Evolutionary conservation across 2,888 invertebrate species (phyloP), one percentile per base, ranked within the genome.

Genomic region (Nemapogon koenigi): DNA sequence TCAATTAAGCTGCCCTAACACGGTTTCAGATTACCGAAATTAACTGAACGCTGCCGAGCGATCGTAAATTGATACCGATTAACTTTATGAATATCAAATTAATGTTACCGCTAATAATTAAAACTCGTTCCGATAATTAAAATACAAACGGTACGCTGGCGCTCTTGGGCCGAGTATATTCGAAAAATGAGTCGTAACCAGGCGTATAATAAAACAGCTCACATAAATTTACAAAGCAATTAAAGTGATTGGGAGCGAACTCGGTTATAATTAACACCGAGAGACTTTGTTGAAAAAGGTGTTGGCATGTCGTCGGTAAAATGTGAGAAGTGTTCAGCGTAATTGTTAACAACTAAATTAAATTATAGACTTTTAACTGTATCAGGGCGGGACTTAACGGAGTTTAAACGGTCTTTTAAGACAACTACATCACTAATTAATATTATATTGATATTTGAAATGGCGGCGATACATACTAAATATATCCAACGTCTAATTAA

Each of bases 181-280:
- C 19, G 25, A 38, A 30, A 38, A 29, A 17, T 16, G 11, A 16
- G 10, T n/a, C 33, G 33, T 33, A 33, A 16, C 26, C 17, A 10
- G 38, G 27, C 33, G 15, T 30, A 30, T 16, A 30, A 28, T 33
- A 38, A 41, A 38, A 38, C 27, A 6, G 25, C 30, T 30, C 38
- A 35, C 26, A 38, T 38, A 35, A 38, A 38, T 38, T 38, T 35
- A 35, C 17, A 26, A 25, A 30, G 38, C 41, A 37, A 41, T 38
- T 32, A 18, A 19, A 28, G 38, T 35, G 33, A 41, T 41, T 41
- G 33, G 30, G 18, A 35, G 29, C 13, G 35, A 37, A 33, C 17
- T 33, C 25, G 33, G 26, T 18, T 39, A 27, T 39, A 39, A 39
- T 39, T 39, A 39, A 39, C 17, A 16, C 27, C 27, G 26, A 28